Evolutionary conservation across 2,113 vertebrate species (phyloP).

Genomic region (Antigone vipio): DNA sequence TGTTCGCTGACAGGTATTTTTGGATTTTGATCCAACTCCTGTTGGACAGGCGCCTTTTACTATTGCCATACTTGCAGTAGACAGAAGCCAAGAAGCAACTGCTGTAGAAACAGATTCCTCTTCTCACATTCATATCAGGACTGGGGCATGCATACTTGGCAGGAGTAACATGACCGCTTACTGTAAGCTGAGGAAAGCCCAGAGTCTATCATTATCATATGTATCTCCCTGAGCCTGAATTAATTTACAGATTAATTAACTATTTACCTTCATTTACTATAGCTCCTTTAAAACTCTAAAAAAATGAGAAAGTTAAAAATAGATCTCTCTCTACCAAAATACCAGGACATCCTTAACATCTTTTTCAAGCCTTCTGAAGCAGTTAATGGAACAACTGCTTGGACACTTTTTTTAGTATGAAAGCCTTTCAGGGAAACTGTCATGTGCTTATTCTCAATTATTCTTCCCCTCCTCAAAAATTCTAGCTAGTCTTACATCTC

Average conservation of each 20-base stretch:
- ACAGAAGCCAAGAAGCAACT: background rate
- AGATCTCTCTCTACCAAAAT: background rate
- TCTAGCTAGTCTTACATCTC: background rate
- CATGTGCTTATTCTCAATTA: background rate
- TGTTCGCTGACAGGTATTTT: background rate
- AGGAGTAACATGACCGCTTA: background rate
- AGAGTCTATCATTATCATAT: background rate
- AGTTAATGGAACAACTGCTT: background rate
- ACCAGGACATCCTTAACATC: background rate
- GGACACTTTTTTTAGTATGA: background rate
- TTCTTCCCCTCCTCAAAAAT: background rate
- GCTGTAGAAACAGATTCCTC: constrained; percentile 28
- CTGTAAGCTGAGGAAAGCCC: background rate
- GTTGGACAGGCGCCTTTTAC: background rate
- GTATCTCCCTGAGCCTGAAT: background rate
- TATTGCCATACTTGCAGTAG: background rate
- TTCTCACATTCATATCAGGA: background rate
- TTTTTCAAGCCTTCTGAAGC: background rate
- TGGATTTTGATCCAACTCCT: background rate
- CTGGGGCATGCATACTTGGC: background rate
- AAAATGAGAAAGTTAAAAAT: background rate
- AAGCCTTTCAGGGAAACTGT: background rate
- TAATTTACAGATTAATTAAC: background rate
- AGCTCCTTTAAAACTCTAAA: background rate
- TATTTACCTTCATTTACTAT: background rate